Conservation (phyloP, 2,797 vertebrate species). For the Craterocephalus amniculus region DNA sequence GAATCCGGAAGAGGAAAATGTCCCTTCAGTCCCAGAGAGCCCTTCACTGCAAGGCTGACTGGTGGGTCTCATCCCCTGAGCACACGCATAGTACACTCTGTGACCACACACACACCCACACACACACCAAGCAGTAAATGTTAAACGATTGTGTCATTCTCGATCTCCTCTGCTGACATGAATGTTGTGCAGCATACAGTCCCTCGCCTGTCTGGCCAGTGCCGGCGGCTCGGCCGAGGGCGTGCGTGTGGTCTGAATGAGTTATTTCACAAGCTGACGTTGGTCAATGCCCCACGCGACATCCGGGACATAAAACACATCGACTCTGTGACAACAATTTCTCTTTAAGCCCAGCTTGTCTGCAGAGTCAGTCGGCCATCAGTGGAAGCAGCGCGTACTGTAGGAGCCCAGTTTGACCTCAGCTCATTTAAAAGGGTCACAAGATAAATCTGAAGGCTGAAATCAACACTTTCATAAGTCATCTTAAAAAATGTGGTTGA, state of each 20-base stretch:
- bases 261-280: constrained; percentile 31
- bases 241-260: constrained; percentile 50
- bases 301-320: constrained; percentile 26
- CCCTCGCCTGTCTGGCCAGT: constrained; percentile 30
- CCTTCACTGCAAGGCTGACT: constrained; percentile 82
- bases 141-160: constrained; percentile 11
- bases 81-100: background rate
- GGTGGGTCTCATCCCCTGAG: constrained; percentile 61
- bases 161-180: constrained; percentile 44
- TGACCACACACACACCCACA: too few relatives aligned
- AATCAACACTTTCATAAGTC: too few relatives aligned
- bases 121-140: background rate
- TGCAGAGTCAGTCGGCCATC: background rate
- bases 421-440: too few relatives aligned
- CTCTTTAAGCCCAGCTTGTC: background rate
- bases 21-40: constrained; percentile 87
- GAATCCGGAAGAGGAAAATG: constrained; percentile 89
- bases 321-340: background rate
- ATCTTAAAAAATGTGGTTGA: too few relatives aligned
- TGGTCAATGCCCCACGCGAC: constrained; percentile 17
- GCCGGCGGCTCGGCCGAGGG: constrained; percentile 12
- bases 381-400: background rate
- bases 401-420: too few relatives aligned
- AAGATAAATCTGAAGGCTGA: too few relatives aligned
- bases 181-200: constrained; percentile 22